Conservation (phyloP, 2,888 invertebrate genomes). For the Polyploca ridens region DNA sequence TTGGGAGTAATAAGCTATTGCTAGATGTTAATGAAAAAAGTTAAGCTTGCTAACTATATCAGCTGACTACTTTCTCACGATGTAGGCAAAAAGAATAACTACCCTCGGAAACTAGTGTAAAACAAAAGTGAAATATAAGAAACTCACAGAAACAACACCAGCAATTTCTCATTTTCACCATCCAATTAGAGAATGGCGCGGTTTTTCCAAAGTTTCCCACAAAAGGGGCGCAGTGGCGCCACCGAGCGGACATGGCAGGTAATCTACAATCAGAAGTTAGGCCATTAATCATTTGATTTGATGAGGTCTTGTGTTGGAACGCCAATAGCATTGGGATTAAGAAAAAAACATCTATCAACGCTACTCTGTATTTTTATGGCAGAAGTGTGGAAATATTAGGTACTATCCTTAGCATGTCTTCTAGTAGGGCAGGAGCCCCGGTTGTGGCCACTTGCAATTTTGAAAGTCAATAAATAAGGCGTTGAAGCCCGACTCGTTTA, state of each 20-base stretch:
- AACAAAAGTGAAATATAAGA: conserved; percentile 18
- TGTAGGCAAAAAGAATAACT: background rate
- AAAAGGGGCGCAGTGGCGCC: conserved; percentile 14
- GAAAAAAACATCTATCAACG: background rate
- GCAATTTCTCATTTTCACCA: conserved; percentile 27
- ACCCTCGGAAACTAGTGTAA: conserved; percentile 15
- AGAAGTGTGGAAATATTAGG: no score
- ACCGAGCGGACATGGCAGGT: conserved; percentile 16
- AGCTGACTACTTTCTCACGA: background rate
- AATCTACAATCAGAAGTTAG: conserved; percentile 19
- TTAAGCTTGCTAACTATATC: background rate
- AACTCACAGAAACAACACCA: conserved; percentile 22
- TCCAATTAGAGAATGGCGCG: conserved; percentile 26
- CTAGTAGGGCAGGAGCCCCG: no score
- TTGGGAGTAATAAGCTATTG: background rate
- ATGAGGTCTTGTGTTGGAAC: conserved; percentile 14
- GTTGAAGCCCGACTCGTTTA: no score
- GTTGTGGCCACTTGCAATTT: no score
- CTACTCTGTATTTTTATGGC: background rate
- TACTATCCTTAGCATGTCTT: no score
- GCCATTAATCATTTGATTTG: conserved; percentile 21
- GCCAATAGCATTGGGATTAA: no score
- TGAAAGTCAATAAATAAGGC: no score
- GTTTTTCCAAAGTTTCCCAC: conserved; percentile 17
- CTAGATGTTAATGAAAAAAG: background rate